Evolutionary conservation across 2,797 vertebrate species (phyloP).

Genomic region (Huso huso): DNA sequence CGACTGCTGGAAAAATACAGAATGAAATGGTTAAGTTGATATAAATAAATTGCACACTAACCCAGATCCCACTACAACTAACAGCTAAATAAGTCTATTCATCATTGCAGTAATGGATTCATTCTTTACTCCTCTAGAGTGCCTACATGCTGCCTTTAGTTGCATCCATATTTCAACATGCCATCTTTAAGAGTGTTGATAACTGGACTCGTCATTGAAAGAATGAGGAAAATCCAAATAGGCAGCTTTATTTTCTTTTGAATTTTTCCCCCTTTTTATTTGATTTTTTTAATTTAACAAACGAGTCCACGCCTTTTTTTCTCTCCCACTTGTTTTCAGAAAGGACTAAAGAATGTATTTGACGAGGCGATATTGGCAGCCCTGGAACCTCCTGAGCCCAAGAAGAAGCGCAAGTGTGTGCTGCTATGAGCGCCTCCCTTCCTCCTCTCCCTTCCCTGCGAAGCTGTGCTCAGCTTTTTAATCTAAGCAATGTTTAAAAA

Average conservation of each 20-base stretch:
- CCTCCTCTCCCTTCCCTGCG: conserved; percentile 54
- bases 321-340: conserved; percentile 86
- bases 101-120: too few relatives aligned
- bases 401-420: conserved; percentile 98
- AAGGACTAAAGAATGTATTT: conserved; percentile 99
- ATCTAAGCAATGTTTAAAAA: conserved; percentile 66
- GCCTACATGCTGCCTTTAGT: too few relatives aligned
- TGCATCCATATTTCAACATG: too few relatives aligned
- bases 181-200: too few relatives aligned
- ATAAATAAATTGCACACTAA: too few relatives aligned
- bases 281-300: conserved; percentile 25
- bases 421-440: conserved; percentile 85
- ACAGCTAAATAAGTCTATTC: too few relatives aligned
- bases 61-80: too few relatives aligned
- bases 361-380: conserved; percentile 99
- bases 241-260: conserved; percentile 18
- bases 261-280: conserved; percentile 30
- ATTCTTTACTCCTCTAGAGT: too few relatives aligned
- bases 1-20: too few relatives aligned
- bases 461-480: conserved; percentile 68
- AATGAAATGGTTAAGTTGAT: too few relatives aligned
- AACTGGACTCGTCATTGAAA: too few relatives aligned
- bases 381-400: conserved; percentile 97
- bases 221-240: too few relatives aligned
- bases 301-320: conserved; percentile 65